Evolutionary conservation across 1,140 invertebrate genomes (phyloP).

Genomic region (Sipha flava): DNA sequence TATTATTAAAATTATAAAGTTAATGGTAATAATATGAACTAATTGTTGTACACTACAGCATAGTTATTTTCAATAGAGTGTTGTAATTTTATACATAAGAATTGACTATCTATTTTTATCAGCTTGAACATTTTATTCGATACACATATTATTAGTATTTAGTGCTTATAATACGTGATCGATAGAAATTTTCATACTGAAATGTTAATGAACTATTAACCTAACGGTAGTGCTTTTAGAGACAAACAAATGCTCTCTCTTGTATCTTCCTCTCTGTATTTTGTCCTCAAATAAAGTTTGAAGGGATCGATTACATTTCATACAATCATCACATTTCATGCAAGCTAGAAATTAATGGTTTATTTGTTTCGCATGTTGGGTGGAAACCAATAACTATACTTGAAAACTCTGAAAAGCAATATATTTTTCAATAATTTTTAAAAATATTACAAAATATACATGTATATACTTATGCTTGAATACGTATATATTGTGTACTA

Average conservation of each 20-base stretch:
- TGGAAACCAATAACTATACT: neutral
- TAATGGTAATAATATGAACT: no score
- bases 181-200: neutral
- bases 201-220: neutral
- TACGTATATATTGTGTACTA: neutral
- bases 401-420: neutral
- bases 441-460: neutral
- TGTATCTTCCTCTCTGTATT: neutral
- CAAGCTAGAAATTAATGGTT: constrained; percentile 5
- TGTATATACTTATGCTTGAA: neutral
- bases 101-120: no score
- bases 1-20: no score
- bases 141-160: neutral
- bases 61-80: no score
- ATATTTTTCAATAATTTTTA: neutral
- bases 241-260: neutral
- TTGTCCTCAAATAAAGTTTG: neutral
- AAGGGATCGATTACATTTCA: constrained; percentile 7
- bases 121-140: neutral
- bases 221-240: neutral
- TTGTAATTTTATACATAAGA: neutral
- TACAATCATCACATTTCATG: no score
- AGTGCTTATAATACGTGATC: neutral
- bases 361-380: neutral
- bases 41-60: no score